Conservation (phyloP, 2,113 vertebrate species). For the Phyllopteryx taeniolatus region DNA sequence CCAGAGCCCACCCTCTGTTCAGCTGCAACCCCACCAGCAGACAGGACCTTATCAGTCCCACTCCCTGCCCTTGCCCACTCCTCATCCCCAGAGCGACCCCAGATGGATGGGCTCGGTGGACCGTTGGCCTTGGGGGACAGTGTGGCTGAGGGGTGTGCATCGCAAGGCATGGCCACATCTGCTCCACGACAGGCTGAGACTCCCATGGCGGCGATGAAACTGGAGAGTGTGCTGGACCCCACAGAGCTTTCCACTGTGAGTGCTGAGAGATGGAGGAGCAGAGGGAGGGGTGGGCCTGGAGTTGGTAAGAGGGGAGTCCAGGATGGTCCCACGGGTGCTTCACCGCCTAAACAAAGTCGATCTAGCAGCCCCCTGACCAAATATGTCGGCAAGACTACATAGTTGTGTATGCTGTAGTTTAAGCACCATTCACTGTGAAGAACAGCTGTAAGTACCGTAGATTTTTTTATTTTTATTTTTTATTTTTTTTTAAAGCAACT, state of each 20-base stretch:
- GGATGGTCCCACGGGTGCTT: constrained; percentile 55
- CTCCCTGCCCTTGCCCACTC: constrained; percentile 37
- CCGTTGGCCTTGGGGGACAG: constrained; percentile 59
- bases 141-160: constrained; percentile 59
- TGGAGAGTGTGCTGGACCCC: constrained; percentile 88
- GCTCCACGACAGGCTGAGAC: constrained; percentile 64
- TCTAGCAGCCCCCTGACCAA: constrained; percentile 67
- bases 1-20: constrained; percentile 48
- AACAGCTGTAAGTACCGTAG: constrained; percentile 42
- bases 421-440: constrained; percentile 42
- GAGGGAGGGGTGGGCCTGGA: constrained; percentile 48
- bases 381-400: constrained; percentile 45
- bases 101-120: constrained; percentile 53
- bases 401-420: constrained; percentile 49
- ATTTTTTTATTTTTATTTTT: not conserved
- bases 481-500: constrained; percentile 28
- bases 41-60: constrained; percentile 52
- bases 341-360: constrained; percentile 75
- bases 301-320: constrained; percentile 13
- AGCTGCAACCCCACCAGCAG: constrained; percentile 48
- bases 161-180: constrained; percentile 66
- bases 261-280: constrained; percentile 82
- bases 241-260: constrained; percentile 98
- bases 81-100: constrained; percentile 59
- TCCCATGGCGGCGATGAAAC: constrained; percentile 73